A percentile compares a stretch with the other conserved stretches of the same genome.
phyloP scores from a whole-genome alignment of 2,113 vertebrate genomes.

The Mesoclemmys tuberculata region DNA sequence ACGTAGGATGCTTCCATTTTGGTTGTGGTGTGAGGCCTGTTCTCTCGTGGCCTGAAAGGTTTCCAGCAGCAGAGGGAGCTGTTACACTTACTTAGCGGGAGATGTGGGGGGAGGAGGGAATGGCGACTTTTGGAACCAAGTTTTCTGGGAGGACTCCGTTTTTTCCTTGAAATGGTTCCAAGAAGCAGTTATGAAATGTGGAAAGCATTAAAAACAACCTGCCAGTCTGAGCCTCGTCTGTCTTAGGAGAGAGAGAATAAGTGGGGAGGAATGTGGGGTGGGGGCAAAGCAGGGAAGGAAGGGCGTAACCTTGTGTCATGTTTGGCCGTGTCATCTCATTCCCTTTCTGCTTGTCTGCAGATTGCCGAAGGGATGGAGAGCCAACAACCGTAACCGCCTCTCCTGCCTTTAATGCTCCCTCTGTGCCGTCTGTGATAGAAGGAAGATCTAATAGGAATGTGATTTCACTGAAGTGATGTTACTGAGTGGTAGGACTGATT shows the following conservation, averaged over 20 bases:
- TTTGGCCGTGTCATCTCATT: accelerated
- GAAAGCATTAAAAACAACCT: neutral
- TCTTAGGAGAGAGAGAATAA: neutral
- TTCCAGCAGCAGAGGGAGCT: conserved; percentile 27
- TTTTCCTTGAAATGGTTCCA: neutral
- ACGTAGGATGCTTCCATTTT: neutral
- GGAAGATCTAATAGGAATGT: neutral
- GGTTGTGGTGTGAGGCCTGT: neutral
- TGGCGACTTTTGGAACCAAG: neutral
- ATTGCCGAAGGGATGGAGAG: neutral
- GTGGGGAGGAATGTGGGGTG: accelerated
- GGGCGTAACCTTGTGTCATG: neutral
- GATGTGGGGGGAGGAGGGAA: neutral
- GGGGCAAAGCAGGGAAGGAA: neutral
- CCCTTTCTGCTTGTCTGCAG: accelerated
- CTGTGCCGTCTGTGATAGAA: neutral
- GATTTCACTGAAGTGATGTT: neutral
- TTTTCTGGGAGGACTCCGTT: neutral
- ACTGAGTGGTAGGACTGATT: neutral
- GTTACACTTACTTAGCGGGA: neutral
- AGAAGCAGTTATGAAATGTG: accelerated
- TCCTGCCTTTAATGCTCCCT: neutral
- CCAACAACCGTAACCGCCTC: neutral
- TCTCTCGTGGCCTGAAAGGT: neutral
- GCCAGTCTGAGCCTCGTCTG: neutral